Base-by-base conservation (phyloP, 2,113 vertebrate species). In the Phyllostomus discolor region DNA sequence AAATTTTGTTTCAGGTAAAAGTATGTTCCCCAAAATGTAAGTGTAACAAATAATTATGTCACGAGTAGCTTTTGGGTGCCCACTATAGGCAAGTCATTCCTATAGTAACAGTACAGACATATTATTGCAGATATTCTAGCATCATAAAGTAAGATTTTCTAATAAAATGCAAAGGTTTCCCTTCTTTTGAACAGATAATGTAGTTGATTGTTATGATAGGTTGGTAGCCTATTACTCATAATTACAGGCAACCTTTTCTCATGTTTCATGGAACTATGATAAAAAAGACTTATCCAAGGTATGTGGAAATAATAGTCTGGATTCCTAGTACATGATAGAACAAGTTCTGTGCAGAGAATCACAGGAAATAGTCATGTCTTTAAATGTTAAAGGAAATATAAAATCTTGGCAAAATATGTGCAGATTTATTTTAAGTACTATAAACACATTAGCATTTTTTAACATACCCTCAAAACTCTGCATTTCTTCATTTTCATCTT, bases 401-500 rank as follows among this genome's bases (percentile, higher is more conserved):
- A 73, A 88, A 62, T 85, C 41, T 88, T 85, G 82, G 43, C 28
- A 80, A 84, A 91, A 80, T 88, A 35, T 54, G 3, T 54, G 35
- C 73, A 19, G 10, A 4, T 43, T 76, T 94, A 84, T 57, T 82
- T 79, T 80, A 82, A 87, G 59, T 41, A 8, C 12, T 79, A 19
- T 57, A 73, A 91, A 38, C 7, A 94, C 20, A 54, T 38, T 84
- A 73, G 73, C 10, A 31, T 33, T 62, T 62, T 82, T 62, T 4
- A 43, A 82, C 2, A 19, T 62, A 62, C 78, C 81, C 28, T 89
- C 33, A 66, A 50, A 91, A 69, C 41, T 94, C 28, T 94, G 20
- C 31, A n/a, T 95, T 52, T 81, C 33, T 94, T 88, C 11, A n/a
- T 64, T 96, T 85, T 94, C 8, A 92, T 64, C 97, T 95, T 54